Base-by-base conservation (phyloP, 64 coral and sea anemone species). In the Pocillopora verrucosa region DNA sequence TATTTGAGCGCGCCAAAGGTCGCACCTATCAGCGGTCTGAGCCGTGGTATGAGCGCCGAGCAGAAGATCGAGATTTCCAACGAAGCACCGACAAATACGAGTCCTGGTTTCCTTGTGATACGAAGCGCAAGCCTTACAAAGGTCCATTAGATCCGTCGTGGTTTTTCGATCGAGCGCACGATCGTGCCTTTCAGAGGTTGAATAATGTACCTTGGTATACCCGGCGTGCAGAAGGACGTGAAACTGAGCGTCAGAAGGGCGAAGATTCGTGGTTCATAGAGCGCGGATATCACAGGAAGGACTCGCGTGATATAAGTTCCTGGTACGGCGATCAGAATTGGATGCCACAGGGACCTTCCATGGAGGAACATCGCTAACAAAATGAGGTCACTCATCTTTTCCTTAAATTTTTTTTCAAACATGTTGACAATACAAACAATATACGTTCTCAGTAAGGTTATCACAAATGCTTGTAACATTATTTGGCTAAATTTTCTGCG, bases 31-130 rank as follows among this genome's bases (percentile, higher is more conserved):
- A 86, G 90, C 59, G 74, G 90, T 69, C 74, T 41, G 24, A 61
- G 5, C 80, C 80, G 5, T 91, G 90, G 90, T 91, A 91, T 83
- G 73, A 75, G 35, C 81, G 72, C 58, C 80, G 90, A 24, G 90
- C 90, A 11, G 59, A 77, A 85, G 79, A 86, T 22, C 70, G 90
- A 26, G 36, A 76, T 5, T 37, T 9, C 24, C 59, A 51, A 15
- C 90, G 81, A 64, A 67, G 35, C 34, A 58, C 10, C 5, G 62
- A 91, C 30, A 34, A 81, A 56, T 59, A 62, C 16, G 35, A 67
- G 10, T 68, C 90, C 22, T 68, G 63, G 84, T 79, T 87, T 35
- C 90, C 90, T 0, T 85, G 64, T n/a, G 82, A 65, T 45, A 10
- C 35, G 51, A 57, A 87, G 74, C 84, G 73, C 34, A 25, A 65